Percentiles rank a stretch among this genome's conserved stretches.
Evolutionary conservation across 1,140 invertebrate species (phyloP).

Genomic region (Contarinia nasturtii): DNA sequence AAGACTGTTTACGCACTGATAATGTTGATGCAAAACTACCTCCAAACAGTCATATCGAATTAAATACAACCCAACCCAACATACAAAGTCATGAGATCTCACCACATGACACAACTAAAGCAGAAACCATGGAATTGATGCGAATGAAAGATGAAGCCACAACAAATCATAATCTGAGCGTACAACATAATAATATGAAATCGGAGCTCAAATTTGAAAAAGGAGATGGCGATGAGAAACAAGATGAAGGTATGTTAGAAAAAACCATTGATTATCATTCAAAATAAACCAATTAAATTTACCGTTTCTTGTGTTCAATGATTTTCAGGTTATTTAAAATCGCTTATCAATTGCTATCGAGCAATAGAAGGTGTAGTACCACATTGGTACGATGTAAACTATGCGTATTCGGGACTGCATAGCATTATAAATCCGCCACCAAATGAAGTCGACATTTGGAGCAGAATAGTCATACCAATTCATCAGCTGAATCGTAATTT

Average conservation of each 20-base stretch:
- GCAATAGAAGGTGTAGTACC: constrained; percentile 8
- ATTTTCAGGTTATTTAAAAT: constrained; percentile 1
- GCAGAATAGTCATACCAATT: neutral
- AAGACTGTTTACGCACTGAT: too few species aligned
- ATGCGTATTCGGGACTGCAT: constrained; percentile 40
- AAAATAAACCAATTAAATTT: neutral
- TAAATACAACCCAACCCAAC: neutral
- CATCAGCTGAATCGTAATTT: constrained; percentile 17
- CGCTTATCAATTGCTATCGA: constrained; percentile 1
- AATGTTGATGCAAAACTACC: neutral
- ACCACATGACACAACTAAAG: too few species aligned
- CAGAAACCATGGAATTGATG: too few species aligned
- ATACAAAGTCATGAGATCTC: neutral
- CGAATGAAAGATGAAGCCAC: too few species aligned
- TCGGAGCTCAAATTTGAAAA: neutral
- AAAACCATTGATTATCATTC: too few species aligned
- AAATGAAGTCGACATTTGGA: constrained; percentile 7
- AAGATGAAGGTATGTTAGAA: neutral
- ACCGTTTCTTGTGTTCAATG: too few species aligned
- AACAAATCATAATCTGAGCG: too few species aligned
- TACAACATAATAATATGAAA: too few species aligned
- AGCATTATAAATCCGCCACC: constrained; percentile 35
- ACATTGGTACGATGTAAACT: constrained; percentile 25
- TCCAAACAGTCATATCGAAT: neutral
- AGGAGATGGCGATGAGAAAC: neutral